Percentiles rank a stretch among this genome's conserved stretches.
These are phyloP conservation scores for Eleginops maclovinus DNA, from an alignment of 2,113 vertebrate species.

Conservation along the genomic window DNA sequence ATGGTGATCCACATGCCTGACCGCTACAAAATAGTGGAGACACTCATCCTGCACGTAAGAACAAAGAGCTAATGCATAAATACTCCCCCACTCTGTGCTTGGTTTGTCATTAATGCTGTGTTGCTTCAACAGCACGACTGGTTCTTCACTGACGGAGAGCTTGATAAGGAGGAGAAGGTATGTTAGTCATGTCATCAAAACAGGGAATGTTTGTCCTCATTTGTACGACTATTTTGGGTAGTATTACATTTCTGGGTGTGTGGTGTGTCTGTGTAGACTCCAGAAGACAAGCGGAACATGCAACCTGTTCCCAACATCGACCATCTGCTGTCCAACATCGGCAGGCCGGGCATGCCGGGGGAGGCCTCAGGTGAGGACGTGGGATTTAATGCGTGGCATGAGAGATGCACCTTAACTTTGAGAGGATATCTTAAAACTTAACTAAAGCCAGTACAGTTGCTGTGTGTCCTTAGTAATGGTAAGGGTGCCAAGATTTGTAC, in stretches of 20 bases:
- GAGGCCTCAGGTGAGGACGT: slow-evolving; percentile 89
- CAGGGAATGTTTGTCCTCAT: not conserved
- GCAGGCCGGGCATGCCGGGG: slow-evolving; percentile 86
- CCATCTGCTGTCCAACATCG: slow-evolving; percentile 97
- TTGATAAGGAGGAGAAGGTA: slow-evolving; percentile 91
- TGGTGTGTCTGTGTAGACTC: slow-evolving; percentile 80
- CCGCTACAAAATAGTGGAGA: slow-evolving; percentile 98
- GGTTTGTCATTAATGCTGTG: not conserved
- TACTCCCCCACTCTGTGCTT: not conserved
- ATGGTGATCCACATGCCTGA: slow-evolving; percentile 99
- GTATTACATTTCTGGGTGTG: not conserved
- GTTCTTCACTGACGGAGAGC: slow-evolving; percentile 91
- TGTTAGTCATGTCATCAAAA: slow-evolving; percentile 15
- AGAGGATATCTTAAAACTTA: not conserved
- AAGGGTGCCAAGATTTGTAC: not conserved
- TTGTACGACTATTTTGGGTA: not conserved
- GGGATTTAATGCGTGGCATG: not conserved
- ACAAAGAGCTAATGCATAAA: not conserved
- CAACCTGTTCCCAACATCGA: slow-evolving; percentile 95
- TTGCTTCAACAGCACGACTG: slow-evolving; percentile 81
- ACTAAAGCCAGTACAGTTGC: too few species aligned
- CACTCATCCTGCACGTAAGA: slow-evolving; percentile 94
- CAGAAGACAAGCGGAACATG: slow-evolving; percentile 89
- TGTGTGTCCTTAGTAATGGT: not conserved
- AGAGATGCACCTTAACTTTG: not conserved